Percentiles rank a stretch among this genome's conserved stretches.
phyloP scores from a whole-genome alignment of 1,140 invertebrate species.

The Archegozetes longisetosus region DNA sequence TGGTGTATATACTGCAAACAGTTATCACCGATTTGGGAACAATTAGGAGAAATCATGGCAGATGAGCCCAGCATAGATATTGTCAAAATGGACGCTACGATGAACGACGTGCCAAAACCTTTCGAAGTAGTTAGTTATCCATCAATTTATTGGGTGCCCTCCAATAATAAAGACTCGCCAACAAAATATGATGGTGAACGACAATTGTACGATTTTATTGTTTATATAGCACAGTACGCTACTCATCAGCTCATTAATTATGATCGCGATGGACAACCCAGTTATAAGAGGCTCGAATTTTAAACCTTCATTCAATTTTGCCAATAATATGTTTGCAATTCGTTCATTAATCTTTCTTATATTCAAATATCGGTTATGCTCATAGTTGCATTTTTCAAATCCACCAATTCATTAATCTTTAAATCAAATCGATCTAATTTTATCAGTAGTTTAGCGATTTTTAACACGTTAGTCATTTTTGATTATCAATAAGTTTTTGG shows the following conservation, averaged over 20 bases:
- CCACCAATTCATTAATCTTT: too few species aligned
- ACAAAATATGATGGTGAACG: neutral
- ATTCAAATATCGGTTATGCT: too few species aligned
- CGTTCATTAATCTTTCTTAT: too few species aligned
- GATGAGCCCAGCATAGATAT: constrained; percentile 31
- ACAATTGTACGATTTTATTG: neutral
- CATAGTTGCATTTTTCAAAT: too few species aligned
- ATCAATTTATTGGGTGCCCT: constrained; percentile 35
- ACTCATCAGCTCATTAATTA: neutral
- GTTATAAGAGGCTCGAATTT: too few species aligned
- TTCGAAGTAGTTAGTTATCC: constrained; percentile 36
- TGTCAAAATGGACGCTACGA: constrained; percentile 36
- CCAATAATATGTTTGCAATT: too few species aligned
- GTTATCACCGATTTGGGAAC: constrained; percentile 30
- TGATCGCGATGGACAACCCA: constrained; percentile 16
- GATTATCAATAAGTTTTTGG: too few species aligned
- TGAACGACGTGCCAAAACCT: constrained; percentile 34
- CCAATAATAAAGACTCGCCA: constrained; percentile 29
- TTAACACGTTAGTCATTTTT: too few species aligned
- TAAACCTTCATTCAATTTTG: too few species aligned
- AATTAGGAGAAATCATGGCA: constrained; percentile 27
- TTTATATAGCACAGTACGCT: neutral
- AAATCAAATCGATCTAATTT: too few species aligned
- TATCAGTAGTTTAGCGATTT: too few species aligned
- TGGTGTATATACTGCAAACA: constrained; percentile 38